Conservation (phyloP, 2,888 invertebrate species). For the Pandemis heparana region DNA sequence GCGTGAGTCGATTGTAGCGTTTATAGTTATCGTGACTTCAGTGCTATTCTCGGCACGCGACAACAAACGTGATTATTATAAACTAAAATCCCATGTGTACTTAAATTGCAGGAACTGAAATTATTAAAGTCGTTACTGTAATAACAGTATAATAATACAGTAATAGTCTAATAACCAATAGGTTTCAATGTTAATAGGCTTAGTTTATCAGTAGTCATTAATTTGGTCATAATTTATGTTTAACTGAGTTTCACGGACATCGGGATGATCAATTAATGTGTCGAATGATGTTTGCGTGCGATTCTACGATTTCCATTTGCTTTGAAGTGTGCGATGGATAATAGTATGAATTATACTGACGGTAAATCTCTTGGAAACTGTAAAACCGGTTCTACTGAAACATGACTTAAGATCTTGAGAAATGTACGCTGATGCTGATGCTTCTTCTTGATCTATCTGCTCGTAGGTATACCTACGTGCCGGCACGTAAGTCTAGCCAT, state of each 20-base stretch:
- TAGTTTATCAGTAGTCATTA: neutral
- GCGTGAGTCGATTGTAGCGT: constrained; percentile 3
- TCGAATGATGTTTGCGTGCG: neutral
- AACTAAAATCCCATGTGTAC: neutral
- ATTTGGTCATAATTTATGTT: neutral
- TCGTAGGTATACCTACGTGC: too few species aligned
- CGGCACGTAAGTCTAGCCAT: too few species aligned
- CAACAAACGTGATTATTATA: constrained; percentile 19
- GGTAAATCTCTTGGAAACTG: neutral
- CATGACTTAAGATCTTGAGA: neutral
- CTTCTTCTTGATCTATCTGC: neutral
- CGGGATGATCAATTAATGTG: neutral
- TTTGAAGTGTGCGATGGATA: neutral
- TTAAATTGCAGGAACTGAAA: neutral
- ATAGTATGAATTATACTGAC: neutral
- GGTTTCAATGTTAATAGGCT: constrained; percentile 1
- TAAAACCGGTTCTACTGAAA: neutral
- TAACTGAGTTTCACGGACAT: constrained; percentile 4
- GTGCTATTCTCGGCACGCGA: constrained; percentile 17
- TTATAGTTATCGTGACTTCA: constrained; percentile 22
- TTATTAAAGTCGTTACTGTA: neutral
- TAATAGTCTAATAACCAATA: too few species aligned
- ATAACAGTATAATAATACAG: too few species aligned
- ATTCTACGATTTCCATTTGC: neutral
- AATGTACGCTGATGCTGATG: neutral